A percentile compares a stretch with the other conserved stretches of the same genome.
Conservation (phyloP, 2,888 invertebrate species). For the Eulithis prunata region DNA sequence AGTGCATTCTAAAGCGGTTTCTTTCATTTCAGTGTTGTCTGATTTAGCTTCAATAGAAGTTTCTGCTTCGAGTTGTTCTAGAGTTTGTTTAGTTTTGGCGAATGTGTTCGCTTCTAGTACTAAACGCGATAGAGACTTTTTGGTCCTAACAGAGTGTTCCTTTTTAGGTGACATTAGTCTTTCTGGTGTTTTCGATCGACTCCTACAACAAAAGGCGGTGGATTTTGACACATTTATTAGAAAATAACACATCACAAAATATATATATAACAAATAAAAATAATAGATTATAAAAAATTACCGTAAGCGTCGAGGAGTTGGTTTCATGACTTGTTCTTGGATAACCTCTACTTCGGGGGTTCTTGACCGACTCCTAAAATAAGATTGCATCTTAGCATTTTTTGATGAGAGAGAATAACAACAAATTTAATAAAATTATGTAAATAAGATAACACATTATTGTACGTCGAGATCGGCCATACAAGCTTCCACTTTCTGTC, state of each 20-base stretch:
- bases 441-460: too few relatives aligned
- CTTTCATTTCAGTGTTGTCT: slow-evolving; percentile 44
- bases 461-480: too few relatives aligned
- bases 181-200: slow-evolving; percentile 76
- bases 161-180: slow-evolving; percentile 68
- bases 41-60: slow-evolving; percentile 12
- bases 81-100: slow-evolving; percentile 64
- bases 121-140: slow-evolving; percentile 71
- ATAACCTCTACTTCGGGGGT: slow-evolving; percentile 66
- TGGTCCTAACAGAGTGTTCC: slow-evolving; percentile 59
- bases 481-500: too few relatives aligned
- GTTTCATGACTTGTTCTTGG: slow-evolving; percentile 47
- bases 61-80: slow-evolving; percentile 56
- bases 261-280: not conserved
- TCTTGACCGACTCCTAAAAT: slow-evolving; percentile 64
- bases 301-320: slow-evolving; percentile 60
- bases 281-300: slow-evolving; percentile 29
- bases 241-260: slow-evolving; percentile 14
- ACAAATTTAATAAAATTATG: too few relatives aligned
- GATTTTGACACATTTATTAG: slow-evolving; percentile 2
- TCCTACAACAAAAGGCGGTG: slow-evolving; percentile 52
- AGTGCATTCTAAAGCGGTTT: slow-evolving; percentile 65
- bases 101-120: slow-evolving; percentile 77
- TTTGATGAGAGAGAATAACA: not conserved
- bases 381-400: not conserved